Evolutionary conservation across 2,888 invertebrate genomes (phyloP), one percentile per base, ranked within the genome.

Genomic region (Autographa gamma): DNA sequence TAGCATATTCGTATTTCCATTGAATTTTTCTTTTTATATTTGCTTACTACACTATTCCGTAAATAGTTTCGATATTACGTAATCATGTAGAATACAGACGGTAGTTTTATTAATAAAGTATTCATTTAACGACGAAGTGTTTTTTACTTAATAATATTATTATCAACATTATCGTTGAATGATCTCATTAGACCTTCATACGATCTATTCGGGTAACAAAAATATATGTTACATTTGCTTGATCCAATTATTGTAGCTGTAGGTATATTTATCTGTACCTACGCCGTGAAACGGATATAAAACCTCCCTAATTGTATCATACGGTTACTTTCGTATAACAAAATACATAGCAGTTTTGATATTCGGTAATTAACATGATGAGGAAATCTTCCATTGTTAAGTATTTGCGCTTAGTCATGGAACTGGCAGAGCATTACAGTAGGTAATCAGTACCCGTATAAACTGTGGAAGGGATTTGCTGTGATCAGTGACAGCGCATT

Each of bases 401-500:
- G 61, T 56, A 67, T 71, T 80, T 76, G 56, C 71, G 77, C 77
- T 18, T 63, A 58, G 77, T 77, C 77, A 77, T 80, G 62, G 71
- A 63, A 54, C 63, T 66, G 71, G 72, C 48, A 68, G 80, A 60
- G 52, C 80, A 80, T 76, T 65, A 76, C 66, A 63, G 54, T 54
- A 63, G 59, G 77, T 78, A 77, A 77, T 78, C 80, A 78, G 61
- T 41, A 68, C 63, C 61, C 41, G 34, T 63, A 69, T 67, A 80
- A 73, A 80, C 77, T 73, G 76, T 75, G 66, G 81, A 64, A 74
- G 66, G 62, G 73, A 80, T 71, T 60, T 69, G 56, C 65, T 74
- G 81, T 81, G 79, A 79, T 74, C 81, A 77, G 81, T 81, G 74
- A 77, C 78, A 71, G 65, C 71, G 71, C 77, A 81, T 79, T 81